Evolutionary conservation across 2,113 vertebrate genomes (phyloP).

Genomic region (Pygathrix nemaeus): DNA sequence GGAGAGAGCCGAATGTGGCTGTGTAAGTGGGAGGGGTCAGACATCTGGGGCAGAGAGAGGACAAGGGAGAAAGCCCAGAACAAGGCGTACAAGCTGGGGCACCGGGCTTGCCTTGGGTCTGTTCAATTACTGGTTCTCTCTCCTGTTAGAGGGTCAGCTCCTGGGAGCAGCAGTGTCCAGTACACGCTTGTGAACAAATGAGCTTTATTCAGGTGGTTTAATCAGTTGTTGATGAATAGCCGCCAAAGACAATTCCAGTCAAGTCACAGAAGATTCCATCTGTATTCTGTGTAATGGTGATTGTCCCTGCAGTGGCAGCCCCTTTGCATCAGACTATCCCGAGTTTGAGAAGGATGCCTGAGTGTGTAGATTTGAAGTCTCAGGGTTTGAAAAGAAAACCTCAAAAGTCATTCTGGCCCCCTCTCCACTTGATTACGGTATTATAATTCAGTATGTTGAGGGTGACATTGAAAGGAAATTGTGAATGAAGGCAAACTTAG

Average conservation of each 20-base stretch:
- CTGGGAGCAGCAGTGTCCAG: neutral
- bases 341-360: neutral
- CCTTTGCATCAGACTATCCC: neutral
- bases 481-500: neutral
- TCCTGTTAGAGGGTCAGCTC: neutral
- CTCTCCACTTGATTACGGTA: neutral
- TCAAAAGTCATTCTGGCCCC: neutral
- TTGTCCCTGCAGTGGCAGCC: neutral
- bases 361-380: neutral
- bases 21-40: neutral
- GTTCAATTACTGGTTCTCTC: neutral
- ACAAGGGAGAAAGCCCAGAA: neutral
- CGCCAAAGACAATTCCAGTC: neutral
- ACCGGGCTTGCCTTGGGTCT: accelerated
- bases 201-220: neutral
- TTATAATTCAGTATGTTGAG: neutral
- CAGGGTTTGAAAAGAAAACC: neutral
- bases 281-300: neutral
- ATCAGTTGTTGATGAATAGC: neutral
- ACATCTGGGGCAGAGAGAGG: neutral
- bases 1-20: neutral
- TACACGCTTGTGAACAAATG: neutral
- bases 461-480: neutral
- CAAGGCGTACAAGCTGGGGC: neutral
- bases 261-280: neutral